Percentiles rank a stretch among this genome's conserved stretches.
phyloP scores from a whole-genome alignment of 2,113 vertebrate genomes.

The Alouatta palliata region DNA sequence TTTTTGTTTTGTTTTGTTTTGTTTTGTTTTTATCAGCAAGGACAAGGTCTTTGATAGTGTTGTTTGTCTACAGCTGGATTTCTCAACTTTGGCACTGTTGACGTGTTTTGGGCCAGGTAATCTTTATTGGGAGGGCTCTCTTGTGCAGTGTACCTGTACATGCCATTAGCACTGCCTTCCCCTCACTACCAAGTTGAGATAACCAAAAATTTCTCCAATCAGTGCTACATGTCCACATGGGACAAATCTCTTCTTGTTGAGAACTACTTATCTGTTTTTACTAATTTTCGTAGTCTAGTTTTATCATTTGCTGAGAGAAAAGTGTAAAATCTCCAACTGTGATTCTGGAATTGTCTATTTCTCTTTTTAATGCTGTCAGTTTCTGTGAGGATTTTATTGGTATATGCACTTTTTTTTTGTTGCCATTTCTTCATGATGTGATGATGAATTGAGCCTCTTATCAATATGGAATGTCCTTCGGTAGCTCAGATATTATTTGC shows the following conservation, averaged over 20 bases:
- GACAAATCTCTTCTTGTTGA: neutral
- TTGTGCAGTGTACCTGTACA: neutral
- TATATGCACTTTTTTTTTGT: neutral
- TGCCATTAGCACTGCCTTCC: neutral
- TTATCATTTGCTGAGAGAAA: neutral
- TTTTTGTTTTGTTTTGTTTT: too few relatives aligned
- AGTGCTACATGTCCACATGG: neutral
- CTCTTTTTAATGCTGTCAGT: neutral
- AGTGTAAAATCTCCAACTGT: neutral
- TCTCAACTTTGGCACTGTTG: neutral
- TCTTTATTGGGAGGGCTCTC: neutral
- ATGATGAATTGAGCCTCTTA: neutral
- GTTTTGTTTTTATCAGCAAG: neutral
- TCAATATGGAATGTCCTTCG: neutral
- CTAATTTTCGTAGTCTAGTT: neutral
- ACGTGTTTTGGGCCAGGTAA: neutral
- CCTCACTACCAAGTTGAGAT: neutral
- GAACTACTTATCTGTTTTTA: neutral
- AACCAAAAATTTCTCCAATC: neutral
- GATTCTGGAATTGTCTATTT: neutral
- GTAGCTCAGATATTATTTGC: neutral
- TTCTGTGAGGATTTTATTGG: neutral
- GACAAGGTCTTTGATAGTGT: neutral
- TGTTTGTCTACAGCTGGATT: neutral
- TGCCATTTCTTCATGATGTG: neutral